Base-by-base conservation (phyloP, 1,140 invertebrate species). In the Bombus waltoni region DNA sequence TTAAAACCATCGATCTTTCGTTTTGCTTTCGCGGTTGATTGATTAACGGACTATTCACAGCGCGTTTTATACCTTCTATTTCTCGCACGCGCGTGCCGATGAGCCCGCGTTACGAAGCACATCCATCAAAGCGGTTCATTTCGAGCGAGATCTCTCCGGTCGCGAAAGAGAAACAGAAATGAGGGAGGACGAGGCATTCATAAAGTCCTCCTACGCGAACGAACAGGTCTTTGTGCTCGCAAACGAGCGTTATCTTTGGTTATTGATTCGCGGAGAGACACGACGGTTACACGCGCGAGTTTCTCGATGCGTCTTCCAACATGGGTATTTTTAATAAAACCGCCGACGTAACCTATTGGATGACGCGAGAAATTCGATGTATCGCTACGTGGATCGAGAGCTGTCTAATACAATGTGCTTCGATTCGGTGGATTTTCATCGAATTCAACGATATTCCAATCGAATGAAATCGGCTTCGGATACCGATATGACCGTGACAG, bases 111-210 rank as follows among this genome's bases (percentile, higher is more conserved):
- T 44, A 40, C 65, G 82, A 18, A 53, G 44, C 74, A 66, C 65
- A 83, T 83, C 74, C 82, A 83, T 83, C 82, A 83, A 83, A 83
- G 74, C 74, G 74, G 82, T 78, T 78, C 82, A 78, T 83, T 83
- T 35, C 65, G 28, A 59, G 22, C 35, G 82, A 42, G 81, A 77
- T 66, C 53, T 74, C n/a, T 11, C 25, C 28, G 44, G 15, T 5
- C 70, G 25, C 70, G 13, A 32, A 42, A 22, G 57, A 78, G 59
- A 62, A 77, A 42, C 75, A 62, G 75, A 59, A 59, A 59, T 5
- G 42, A 65, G 13, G 6, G 28, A 35, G 38, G 42, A 25, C 22
- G 40, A n/a, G 38, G 81, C 73, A 77, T 83, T 83, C 62, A 83
- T 42, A 35, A 77, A 83, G 42, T 83, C 32, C 70, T 82, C 65